Conservation (phyloP, 2,888 invertebrate species). For the Drosophila multiciliata region DNA sequence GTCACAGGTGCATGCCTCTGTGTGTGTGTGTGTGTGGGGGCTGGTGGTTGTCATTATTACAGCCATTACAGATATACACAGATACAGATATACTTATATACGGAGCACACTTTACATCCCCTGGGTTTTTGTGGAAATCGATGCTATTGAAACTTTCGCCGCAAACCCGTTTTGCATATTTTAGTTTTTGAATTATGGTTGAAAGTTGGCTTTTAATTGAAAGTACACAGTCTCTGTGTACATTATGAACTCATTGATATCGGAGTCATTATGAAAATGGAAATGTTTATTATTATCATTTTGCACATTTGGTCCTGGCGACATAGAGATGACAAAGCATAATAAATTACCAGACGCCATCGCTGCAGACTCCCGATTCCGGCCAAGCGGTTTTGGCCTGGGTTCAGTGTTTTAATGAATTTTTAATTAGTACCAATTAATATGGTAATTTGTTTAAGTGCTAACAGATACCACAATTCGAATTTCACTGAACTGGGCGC, state of each 20-base stretch:
- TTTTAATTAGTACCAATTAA: conserved; percentile 83
- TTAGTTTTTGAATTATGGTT: conserved; percentile 80
- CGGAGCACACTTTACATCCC: conserved; percentile 13
- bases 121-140: conserved; percentile 52
- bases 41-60: conserved; percentile 52
- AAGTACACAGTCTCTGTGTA: conserved; percentile 66
- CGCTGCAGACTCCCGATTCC: conserved; percentile 26
- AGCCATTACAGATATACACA: conserved; percentile 6
- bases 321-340: conserved; percentile 77
- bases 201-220: conserved; percentile 79
- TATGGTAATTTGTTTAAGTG: conserved; percentile 80
- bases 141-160: conserved; percentile 70
- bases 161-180: conserved; percentile 70
- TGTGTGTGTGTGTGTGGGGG: conserved; percentile 9
- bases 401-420: conserved; percentile 70
- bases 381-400: conserved; percentile 16
- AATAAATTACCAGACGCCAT: conserved; percentile 62
- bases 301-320: conserved; percentile 64
- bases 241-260: conserved; percentile 80
- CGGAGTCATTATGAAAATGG: conserved; percentile 68
- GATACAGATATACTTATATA: conserved; percentile 13
- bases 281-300: conserved; percentile 80
- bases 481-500: conserved; percentile 5
- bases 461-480: conserved; percentile 41
- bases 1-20: conserved; percentile 59